Conservation (phyloP, 2,888 invertebrate species). For the Vanessa cardui region DNA sequence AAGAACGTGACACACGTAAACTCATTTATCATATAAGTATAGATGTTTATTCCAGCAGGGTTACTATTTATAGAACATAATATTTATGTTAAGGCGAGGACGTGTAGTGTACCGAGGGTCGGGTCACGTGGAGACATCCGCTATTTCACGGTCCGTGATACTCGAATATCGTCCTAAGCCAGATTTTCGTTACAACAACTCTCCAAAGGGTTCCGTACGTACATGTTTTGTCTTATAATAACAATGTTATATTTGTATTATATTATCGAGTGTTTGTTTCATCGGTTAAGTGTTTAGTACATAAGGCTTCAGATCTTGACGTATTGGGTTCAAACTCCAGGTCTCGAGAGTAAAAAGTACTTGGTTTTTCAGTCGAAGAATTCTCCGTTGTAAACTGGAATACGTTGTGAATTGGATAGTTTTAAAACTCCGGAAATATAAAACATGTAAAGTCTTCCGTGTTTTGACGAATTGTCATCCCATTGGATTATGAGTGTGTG, state of each 20-base stretch:
- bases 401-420: too few relatives aligned
- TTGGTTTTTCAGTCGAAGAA: too few relatives aligned
- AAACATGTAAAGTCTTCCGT: too few relatives aligned
- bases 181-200: slow-evolving; percentile 3
- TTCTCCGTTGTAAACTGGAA: too few relatives aligned
- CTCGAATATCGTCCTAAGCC: slow-evolving; percentile 2
- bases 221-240: not conserved
- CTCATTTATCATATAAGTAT: not conserved
- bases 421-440: too few relatives aligned
- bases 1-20: too few relatives aligned
- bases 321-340: too few relatives aligned
- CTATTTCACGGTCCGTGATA: slow-evolving; percentile 19
- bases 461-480: too few relatives aligned
- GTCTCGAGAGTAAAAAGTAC: too few relatives aligned
- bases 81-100: slow-evolving; percentile 12
- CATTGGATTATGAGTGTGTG: too few relatives aligned
- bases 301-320: too few relatives aligned
- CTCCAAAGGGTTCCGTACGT: not conserved
- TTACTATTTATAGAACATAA: slow-evolving; percentile 1
- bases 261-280: not conserved
- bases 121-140: slow-evolving; percentile 17
- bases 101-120: slow-evolving; percentile 2
- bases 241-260: not conserved
- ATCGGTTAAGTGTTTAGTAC: too few relatives aligned
- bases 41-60: not conserved